Base-by-base conservation (phyloP, 1,140 invertebrate species). In the Papilio polyxenes region DNA sequence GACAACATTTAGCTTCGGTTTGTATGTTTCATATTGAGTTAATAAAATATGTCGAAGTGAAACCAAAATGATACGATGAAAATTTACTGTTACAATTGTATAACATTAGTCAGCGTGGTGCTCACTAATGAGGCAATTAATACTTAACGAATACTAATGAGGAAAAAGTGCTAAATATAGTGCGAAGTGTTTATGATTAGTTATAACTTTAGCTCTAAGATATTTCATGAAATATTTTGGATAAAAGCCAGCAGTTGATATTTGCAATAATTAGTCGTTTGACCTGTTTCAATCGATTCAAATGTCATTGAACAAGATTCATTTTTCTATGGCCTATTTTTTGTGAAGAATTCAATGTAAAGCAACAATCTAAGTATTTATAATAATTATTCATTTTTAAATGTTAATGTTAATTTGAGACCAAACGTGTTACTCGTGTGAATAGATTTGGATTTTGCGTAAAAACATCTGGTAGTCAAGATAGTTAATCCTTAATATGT, bases 201-300 rank as follows among this genome's bases (percentile, higher is more conserved):
- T 20, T 7, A 40, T 72, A 72, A 72, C 37, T 72, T 72, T 72
- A 37, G 65, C 31, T 72, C 23, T 37, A 40, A 72, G 65, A 37
- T 72, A 37, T 37, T 72, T 72, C 31, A 40, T 37, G 37, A 72
- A 72, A 72, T 72, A 72, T 72, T 72, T 65, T 65, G 62, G 62
- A 72, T 13, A 72, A 72, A 72, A 72, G 65, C 31, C 65, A 40
- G 31, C 65, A 3, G 31, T 72, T 72, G 31, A 72, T 72, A 72
- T 69, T 69, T 72, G 31, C 0, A 72, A 37, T 72, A 72, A 72
- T 37, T 31, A 72, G 65, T 40, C 4, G 65, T 37, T 37, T 37
- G 31, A 72, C 65, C 65, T 72, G 65, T 15, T 72, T 31, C 11
- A 31, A 23, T 3, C 7, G 59, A 65, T 65, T 37, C 31, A 72